Base-by-base conservation (phyloP, 2,113 vertebrate genomes). In the Mesitornis unicolor region DNA sequence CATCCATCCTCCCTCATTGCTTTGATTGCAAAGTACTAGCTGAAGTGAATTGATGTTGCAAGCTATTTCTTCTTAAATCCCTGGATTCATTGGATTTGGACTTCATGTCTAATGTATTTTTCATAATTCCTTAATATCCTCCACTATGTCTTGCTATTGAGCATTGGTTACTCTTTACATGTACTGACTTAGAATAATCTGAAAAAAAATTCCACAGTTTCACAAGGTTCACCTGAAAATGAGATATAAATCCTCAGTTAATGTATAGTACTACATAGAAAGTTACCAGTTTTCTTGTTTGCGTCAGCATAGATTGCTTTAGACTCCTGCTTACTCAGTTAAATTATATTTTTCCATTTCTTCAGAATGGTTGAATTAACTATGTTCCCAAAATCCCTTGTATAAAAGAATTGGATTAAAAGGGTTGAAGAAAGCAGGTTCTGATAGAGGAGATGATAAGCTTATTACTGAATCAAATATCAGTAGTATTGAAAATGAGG, bases 391-490 rank as follows among this genome's bases (percentile, higher is more conserved):
- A 94, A 95, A 76, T 77, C 67, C 53, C 54, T 60, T 71, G n/a
- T 53, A 70, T 47, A 71, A 92, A 90, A 60, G 40, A 80, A 70
- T 29, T 80, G 29, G 47, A 89, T 92, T 95, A 90, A 94, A 79
- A 90, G n/a, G n/a, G 59, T 33, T 92, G 76, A 73, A 93, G 78
- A 77, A 92, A 93, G 54, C 59, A 51, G 42, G 25, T 87, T 85
- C 59, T 94, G 80, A 77, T 45, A 83, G 63, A 78, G 50, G 51
- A 91, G 40, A 33, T 54, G 31, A 87, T 87, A 92, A 90, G 61
- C 84, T 95, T 90, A 95, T 95, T 89, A 89, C 51, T 90, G 96
- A 92, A 75, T 71, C 90, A 94, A 89, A 33, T 77, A 84, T 61
- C 59, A 64, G 84, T 71, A 93, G 76, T 84, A 71, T 38, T 81